A percentile compares a stretch with the other conserved stretches of the same genome.
phyloP scores from a whole-genome alignment of 1,140 invertebrate genomes.

The Listronotus bonariensis region DNA sequence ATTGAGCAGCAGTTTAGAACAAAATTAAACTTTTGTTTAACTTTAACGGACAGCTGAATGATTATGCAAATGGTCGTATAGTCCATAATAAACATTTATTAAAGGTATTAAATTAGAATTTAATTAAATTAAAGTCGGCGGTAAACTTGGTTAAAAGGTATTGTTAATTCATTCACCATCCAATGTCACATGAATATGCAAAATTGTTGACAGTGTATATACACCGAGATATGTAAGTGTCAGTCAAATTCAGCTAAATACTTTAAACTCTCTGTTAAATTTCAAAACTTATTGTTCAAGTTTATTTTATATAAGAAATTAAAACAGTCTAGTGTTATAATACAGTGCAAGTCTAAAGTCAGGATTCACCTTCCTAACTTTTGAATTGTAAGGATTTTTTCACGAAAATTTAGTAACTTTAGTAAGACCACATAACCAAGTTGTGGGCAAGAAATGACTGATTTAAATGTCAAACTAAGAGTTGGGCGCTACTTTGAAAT shows the following conservation, averaged over 20 bases:
- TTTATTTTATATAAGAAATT: neutral
- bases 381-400: too few relatives aligned
- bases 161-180: conserved; percentile 10
- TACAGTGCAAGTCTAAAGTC: too few relatives aligned
- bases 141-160: conserved; percentile 8
- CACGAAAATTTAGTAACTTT: too few relatives aligned
- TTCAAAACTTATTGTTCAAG: too few relatives aligned
- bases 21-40: neutral
- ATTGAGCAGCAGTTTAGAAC: too few relatives aligned
- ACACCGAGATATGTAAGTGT: neutral
- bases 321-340: neutral
- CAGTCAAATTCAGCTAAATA: neutral
- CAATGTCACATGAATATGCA: conserved; percentile 8
- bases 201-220: conserved; percentile 1
- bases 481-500: too few relatives aligned
- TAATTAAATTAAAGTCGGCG: neutral
- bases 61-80: neutral
- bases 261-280: too few relatives aligned
- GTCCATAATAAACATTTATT: conserved; percentile 3
- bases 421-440: too few relatives aligned
- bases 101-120: conserved; percentile 8
- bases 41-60: conserved; percentile 1
- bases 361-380: too few relatives aligned
- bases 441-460: too few relatives aligned
- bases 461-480: too few relatives aligned